Conservation (phyloP, 2,888 invertebrate species). For the Euclidia mi region DNA sequence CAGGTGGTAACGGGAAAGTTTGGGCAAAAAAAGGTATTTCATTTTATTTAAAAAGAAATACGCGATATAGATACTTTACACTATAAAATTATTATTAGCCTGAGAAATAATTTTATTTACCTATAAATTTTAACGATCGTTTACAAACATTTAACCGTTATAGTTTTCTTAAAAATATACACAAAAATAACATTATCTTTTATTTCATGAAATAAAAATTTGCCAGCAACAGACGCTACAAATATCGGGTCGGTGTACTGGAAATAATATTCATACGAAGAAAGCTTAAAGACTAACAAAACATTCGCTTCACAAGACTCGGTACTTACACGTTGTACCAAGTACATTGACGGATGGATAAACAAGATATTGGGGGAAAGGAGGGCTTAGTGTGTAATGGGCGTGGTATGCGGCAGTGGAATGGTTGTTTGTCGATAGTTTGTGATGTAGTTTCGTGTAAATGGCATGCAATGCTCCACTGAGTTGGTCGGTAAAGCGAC, state of each 20-base stretch:
- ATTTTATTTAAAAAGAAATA: too few species aligned
- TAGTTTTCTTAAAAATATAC: constrained; percentile 1
- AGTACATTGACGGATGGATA: constrained; percentile 33
- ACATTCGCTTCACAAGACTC: constrained; percentile 13
- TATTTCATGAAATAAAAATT: constrained; percentile 31
- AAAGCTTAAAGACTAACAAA: constrained; percentile 53
- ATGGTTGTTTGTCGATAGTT: constrained; percentile 37
- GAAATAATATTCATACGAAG: constrained; percentile 69
- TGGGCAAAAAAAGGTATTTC: too few species aligned
- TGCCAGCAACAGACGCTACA: constrained; percentile 57
- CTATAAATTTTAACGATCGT: too few species aligned
- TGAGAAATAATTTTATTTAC: too few species aligned
- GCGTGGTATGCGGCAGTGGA: constrained; percentile 19
- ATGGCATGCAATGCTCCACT: constrained; percentile 44
- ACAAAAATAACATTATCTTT: constrained; percentile 5
- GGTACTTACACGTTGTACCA: constrained; percentile 19
- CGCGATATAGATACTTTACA: too few species aligned
- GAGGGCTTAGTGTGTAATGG: constrained; percentile 34
- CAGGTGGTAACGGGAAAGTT: too few species aligned
- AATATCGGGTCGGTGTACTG: constrained; percentile 58
- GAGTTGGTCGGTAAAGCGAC: constrained; percentile 56
- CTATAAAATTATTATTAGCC: too few species aligned
- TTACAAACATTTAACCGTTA: too few species aligned
- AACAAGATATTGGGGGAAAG: constrained; percentile 1
- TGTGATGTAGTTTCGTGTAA: constrained; percentile 42